Evolutionary conservation across 2,888 invertebrate species (phyloP).

Genomic region (Trichogramma evanescens): DNA sequence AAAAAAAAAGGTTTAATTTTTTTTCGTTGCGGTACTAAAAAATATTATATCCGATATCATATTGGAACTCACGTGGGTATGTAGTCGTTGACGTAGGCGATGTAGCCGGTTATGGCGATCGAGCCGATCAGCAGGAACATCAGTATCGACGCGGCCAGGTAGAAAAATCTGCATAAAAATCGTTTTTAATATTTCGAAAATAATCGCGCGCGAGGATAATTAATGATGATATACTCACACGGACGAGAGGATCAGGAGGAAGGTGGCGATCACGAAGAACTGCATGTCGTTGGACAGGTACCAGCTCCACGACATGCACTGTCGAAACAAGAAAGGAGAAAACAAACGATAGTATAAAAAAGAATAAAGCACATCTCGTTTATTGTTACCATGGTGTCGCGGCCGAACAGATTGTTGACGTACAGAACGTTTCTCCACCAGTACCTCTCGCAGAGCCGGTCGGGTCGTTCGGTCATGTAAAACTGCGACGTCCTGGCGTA

Average conservation of each 20-base stretch:
- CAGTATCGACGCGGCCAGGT: slow-evolving; percentile 35
- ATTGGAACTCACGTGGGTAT: slow-evolving; percentile 46
- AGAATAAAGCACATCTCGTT: not conserved
- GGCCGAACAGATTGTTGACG: slow-evolving; percentile 48
- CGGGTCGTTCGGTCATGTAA: slow-evolving; percentile 41
- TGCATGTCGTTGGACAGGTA: slow-evolving; percentile 50
- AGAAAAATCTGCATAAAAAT: slow-evolving; percentile 27
- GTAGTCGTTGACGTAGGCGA: slow-evolving; percentile 43
- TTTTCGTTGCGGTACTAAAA: too few species aligned
- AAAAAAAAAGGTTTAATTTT: too few species aligned
- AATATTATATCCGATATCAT: not conserved
- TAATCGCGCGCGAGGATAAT: not conserved
- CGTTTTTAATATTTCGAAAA: not conserved
- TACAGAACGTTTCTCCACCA: slow-evolving; percentile 54
- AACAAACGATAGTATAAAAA: not conserved
- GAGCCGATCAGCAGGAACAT: slow-evolving; percentile 37
- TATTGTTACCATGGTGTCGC: slow-evolving; percentile 42
- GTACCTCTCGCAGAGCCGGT: slow-evolving; percentile 47
- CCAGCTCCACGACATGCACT: slow-evolving; percentile 52
- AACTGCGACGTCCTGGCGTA: slow-evolving; percentile 44
- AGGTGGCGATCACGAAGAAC: slow-evolving; percentile 43
- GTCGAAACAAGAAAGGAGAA: slow-evolving; percentile 13
- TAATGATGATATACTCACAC: slow-evolving; percentile 41
- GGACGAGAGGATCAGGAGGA: slow-evolving; percentile 46
- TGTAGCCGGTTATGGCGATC: slow-evolving; percentile 39